Conservation (phyloP, 2,888 invertebrate genomes). For the Drosophila falleni region DNA sequence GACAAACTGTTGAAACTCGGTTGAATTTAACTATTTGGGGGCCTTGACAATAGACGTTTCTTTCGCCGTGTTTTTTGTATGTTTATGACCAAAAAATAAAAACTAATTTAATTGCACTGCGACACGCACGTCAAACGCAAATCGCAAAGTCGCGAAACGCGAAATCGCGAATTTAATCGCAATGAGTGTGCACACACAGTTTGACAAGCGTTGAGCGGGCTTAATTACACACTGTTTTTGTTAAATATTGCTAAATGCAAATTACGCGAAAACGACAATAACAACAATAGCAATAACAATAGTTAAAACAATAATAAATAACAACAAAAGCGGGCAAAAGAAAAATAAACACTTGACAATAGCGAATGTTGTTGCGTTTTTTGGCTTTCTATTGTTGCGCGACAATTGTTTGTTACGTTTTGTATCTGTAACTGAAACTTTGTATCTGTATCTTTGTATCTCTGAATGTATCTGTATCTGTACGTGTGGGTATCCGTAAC, state of each 20-base stretch:
- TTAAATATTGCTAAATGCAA: constrained; percentile 57
- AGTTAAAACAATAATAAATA: constrained; percentile 31
- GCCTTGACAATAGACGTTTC: constrained; percentile 66
- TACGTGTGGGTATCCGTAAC: constrained; percentile 26
- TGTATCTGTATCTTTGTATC: constrained; percentile 34
- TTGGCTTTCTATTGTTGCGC: constrained; percentile 66
- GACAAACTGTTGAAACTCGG: constrained; percentile 49
- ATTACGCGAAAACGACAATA: constrained; percentile 52
- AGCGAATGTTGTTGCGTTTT: constrained; percentile 18
- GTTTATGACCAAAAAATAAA: constrained; percentile 21
- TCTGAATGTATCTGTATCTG: constrained; percentile 18
- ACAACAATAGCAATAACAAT: constrained; percentile 32
- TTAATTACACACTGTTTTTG: constrained; percentile 46
- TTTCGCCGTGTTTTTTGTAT: constrained; percentile 11
- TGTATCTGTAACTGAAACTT: constrained; percentile 23
- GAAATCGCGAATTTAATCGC: constrained; percentile 47
- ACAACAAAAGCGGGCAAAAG: constrained; percentile 1
- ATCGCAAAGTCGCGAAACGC: constrained; percentile 32
- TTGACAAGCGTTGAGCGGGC: constrained; percentile 54
- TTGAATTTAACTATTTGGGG: constrained; percentile 19
- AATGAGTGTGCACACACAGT: constrained; percentile 37
- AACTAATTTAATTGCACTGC: constrained; percentile 59
- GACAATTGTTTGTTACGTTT: constrained; percentile 42
- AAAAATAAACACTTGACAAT: constrained; percentile 27
- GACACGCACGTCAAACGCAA: constrained; percentile 64